Evolutionary conservation across 1,140 invertebrate genomes (phyloP).

Genomic region (Atopsyche davidsoni): DNA sequence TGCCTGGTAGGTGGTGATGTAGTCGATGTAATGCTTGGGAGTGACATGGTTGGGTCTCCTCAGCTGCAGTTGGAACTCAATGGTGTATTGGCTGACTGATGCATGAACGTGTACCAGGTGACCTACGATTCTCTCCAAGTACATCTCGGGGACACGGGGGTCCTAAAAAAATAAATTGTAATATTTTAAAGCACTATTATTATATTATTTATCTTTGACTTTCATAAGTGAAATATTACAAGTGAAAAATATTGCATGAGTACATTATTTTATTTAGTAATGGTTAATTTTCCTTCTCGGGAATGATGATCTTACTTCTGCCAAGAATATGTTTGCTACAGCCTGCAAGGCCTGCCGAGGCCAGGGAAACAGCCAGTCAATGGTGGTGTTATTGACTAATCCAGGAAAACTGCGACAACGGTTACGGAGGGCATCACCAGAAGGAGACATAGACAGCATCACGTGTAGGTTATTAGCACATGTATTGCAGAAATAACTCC

Average conservation of each 20-base stretch:
- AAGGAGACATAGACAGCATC: conserved; percentile 85
- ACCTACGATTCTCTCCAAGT: conserved; percentile 63
- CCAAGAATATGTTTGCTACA: conserved; percentile 75
- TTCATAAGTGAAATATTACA: not conserved
- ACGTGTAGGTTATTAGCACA: conserved; percentile 81
- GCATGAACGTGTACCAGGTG: conserved; percentile 81
- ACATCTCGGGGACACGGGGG: conserved; percentile 56
- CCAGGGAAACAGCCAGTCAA: conserved; percentile 93
- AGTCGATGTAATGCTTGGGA: conserved; percentile 86
- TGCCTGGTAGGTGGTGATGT: conserved; percentile 68
- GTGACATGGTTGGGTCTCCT: conserved; percentile 79
- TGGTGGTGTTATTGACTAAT: conserved; percentile 85
- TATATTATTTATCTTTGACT: not conserved
- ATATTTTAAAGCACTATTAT: conserved; percentile 8
- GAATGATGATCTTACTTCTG: conserved; percentile 47
- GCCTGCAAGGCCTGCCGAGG: conserved; percentile 80
- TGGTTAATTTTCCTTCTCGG: too few relatives aligned
- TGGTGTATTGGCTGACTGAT: conserved; percentile 62
- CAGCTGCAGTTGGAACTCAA: conserved; percentile 64
- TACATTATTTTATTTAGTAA: too few relatives aligned
- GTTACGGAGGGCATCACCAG: conserved; percentile 71
- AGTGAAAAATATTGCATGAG: conserved; percentile 9
- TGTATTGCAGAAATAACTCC: conserved; percentile 75
- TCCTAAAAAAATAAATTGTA: conserved; percentile 48
- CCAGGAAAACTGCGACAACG: conserved; percentile 86